These are phyloP conservation scores for Cactoblastis cactorum DNA, from an alignment of 2,888 invertebrate species.

Conservation along the genomic window DNA sequence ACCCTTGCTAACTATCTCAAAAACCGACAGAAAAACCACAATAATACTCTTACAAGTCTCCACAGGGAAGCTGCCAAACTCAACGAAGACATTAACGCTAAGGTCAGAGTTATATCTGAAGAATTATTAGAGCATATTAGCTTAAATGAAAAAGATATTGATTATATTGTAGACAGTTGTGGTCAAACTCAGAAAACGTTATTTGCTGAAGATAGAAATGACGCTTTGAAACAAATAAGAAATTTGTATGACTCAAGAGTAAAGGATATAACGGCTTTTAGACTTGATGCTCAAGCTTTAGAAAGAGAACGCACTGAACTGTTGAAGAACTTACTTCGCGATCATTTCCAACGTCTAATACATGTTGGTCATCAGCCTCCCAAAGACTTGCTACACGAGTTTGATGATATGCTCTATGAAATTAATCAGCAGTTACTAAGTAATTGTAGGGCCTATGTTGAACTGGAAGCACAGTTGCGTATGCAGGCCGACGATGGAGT, in stretches of 20 bases:
- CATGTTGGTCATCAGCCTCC: constrained; percentile 46
- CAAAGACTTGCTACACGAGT: constrained; percentile 52
- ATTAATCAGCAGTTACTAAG: constrained; percentile 63
- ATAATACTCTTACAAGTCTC: constrained; percentile 34
- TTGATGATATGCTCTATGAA: constrained; percentile 56
- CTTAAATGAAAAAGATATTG: constrained; percentile 44
- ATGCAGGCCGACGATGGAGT: constrained; percentile 43
- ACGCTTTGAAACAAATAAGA: constrained; percentile 36
- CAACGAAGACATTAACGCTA: constrained; percentile 44
- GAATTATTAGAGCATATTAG: constrained; percentile 42
- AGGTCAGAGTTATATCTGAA: constrained; percentile 45
- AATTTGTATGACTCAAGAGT: constrained; percentile 33
- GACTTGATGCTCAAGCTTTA: constrained; percentile 40
- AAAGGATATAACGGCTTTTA: constrained; percentile 41
- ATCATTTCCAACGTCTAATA: constrained; percentile 50
- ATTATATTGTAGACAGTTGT: constrained; percentile 37
- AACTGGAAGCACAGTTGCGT: constrained; percentile 49
- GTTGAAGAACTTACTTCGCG: constrained; percentile 43
- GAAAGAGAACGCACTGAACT: constrained; percentile 55
- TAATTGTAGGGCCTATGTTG: constrained; percentile 52
- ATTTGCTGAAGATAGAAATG: constrained; percentile 28
- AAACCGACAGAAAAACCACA: constrained; percentile 43
- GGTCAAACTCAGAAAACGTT: constrained; percentile 21
- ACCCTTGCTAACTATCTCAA: constrained; percentile 51
- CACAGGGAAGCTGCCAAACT: constrained; percentile 30